Evolutionary conservation across 2,797 vertebrate species (phyloP), one percentile per base, ranked within the genome.

Genomic region (Podarcis siculus): DNA sequence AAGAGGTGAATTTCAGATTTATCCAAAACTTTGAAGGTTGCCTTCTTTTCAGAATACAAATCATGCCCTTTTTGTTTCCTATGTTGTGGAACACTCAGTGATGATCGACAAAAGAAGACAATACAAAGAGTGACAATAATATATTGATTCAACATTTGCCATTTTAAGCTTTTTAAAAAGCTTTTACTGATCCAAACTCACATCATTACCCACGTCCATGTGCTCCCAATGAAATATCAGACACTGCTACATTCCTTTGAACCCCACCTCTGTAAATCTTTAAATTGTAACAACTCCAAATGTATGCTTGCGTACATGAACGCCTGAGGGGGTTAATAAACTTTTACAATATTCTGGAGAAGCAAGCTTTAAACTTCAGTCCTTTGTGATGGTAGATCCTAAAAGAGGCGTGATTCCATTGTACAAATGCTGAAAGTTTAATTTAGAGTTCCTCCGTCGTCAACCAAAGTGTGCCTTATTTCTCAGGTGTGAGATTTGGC

Each of bases 401-500:
- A 86, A 78, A 90, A 93, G 91, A 91, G 86, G 58, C 69, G 23
- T 90, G 87, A 86, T 87, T 89, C 83, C 90, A 87, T 88, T 93
- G 91, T 82, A 92, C 89, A 21, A 93, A 91, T 0, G 7, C 39
- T 91, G 86, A n/a, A 91, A 90, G 91, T 92, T 95, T 95, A 95
- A 95, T 95, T 95, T 95, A 96, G 92, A 93, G 93, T 94, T 89
- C 19, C 83, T 92, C 93, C 81, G 55, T 45, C 69, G 45, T 89
- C 92, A 87, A 92, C 93, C 87, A 92, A 96, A 97, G 92, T 89
- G 90, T 42, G 92, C 81, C 92, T 94, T 89, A 85, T 90, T 91
- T 49, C 93, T 96, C 95, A 96, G 94, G 96, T 97, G 96, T 95
- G 95, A 97, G 95, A 96, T 90, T 95, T 97, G 96, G 96, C 97